phyloP scores from a whole-genome alignment of 2,888 invertebrate species.

The Ischnura elegans region DNA sequence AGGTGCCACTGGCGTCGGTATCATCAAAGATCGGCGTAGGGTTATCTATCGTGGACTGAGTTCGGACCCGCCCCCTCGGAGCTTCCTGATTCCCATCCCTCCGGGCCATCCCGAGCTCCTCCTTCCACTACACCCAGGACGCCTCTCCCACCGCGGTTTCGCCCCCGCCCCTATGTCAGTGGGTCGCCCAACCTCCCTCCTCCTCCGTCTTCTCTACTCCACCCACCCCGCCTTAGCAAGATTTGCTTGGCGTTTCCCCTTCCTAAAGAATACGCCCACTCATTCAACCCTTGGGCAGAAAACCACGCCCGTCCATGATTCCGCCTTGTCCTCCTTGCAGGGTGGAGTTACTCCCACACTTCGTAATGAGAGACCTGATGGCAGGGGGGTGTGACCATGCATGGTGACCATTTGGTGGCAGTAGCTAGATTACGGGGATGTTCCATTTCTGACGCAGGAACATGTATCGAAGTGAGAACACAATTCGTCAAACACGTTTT shows the following conservation, averaged over 20 bases:
- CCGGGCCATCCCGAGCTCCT: slow-evolving; percentile 46
- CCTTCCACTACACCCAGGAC: slow-evolving; percentile 56
- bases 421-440: too few species aligned
- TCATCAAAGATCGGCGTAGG: slow-evolving; percentile 54
- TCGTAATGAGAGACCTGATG: neutral
- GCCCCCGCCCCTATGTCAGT: slow-evolving; percentile 64
- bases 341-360: slow-evolving; percentile 57
- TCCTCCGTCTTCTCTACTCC: slow-evolving; percentile 16
- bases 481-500: too few species aligned
- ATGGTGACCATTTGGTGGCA: too few species aligned
- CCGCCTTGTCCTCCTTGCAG: slow-evolving; percentile 50
- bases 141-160: slow-evolving; percentile 47
- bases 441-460: too few species aligned
- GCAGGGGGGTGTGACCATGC: neutral
- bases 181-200: slow-evolving; percentile 62
- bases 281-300: slow-evolving; percentile 67
- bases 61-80: slow-evolving; percentile 66
- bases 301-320: slow-evolving; percentile 65
- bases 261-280: slow-evolving; percentile 65
- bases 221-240: slow-evolving; percentile 49
- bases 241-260: slow-evolving; percentile 54
- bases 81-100: slow-evolving; percentile 60
- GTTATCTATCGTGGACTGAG: slow-evolving; percentile 55
- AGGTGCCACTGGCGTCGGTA: slow-evolving; percentile 29
- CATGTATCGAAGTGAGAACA: too few species aligned